Evolutionary conservation across 1,140 invertebrate species (phyloP).

Genomic region (Heliconius nattereri): DNA sequence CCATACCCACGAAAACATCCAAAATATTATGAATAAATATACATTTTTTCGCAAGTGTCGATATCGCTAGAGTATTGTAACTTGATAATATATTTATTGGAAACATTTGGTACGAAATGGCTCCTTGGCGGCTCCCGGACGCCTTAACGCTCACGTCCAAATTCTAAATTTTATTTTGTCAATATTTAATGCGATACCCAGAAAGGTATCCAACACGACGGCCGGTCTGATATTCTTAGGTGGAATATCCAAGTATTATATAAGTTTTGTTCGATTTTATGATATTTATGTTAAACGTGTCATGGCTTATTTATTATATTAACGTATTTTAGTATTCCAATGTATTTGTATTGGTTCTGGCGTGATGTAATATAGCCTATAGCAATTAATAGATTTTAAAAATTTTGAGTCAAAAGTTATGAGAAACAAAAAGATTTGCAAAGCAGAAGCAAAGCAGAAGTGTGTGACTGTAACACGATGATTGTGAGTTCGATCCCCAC

Average conservation of each 20-base stretch:
- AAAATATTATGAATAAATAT: conserved; percentile 44
- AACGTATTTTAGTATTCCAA: not conserved
- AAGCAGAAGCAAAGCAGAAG: no score
- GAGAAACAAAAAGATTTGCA: no score
- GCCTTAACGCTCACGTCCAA: conserved; percentile 65
- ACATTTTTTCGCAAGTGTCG: conserved; percentile 49
- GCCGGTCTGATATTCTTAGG: not conserved
- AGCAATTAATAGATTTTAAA: no score
- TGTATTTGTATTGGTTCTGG: no score
- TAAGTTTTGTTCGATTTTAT: conserved; percentile 11
- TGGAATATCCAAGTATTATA: not conserved
- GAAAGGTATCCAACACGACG: conserved; percentile 31
- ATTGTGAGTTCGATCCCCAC: no score
- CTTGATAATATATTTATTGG: conserved; percentile 79
- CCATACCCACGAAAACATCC: not conserved
- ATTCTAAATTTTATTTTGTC: conserved; percentile 78
- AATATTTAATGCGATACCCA: conserved; percentile 78
- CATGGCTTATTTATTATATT: not conserved
- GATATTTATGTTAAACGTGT: not conserved
- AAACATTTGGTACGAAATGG: conserved; percentile 71
- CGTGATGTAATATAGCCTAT: no score
- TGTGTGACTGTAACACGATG: no score
- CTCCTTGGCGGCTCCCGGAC: conserved; percentile 66
- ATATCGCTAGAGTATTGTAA: conserved; percentile 67
- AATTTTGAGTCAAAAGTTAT: no score